These are phyloP conservation scores for Bradypus variegatus DNA, from an alignment of 2,797 vertebrate genomes.

Conservation along the genomic window DNA sequence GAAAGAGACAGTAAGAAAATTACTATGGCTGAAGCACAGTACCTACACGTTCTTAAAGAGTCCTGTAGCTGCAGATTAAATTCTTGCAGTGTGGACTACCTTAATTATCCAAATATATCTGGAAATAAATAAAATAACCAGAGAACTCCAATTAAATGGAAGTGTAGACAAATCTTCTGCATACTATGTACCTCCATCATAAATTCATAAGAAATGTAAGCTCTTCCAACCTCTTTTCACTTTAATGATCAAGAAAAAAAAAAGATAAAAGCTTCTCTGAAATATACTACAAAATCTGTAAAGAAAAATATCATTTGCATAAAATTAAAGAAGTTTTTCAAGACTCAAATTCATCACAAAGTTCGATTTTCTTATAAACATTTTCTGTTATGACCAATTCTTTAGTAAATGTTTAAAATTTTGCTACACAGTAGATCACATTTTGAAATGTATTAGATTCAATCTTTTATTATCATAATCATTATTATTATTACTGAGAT, in stretches of 20 bases:
- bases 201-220: background rate
- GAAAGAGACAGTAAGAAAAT: background rate
- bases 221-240: background rate
- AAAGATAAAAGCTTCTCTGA: background rate
- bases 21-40: background rate
- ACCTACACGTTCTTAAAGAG: background rate
- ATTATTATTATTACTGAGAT: background rate
- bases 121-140: slow-evolving; percentile 23
- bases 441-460: background rate
- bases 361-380: slow-evolving; percentile 31
- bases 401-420: background rate
- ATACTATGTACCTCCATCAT: background rate
- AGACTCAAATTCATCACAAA: background rate
- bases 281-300: slow-evolving; percentile 13
- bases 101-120: background rate
- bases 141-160: background rate
- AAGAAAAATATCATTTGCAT: background rate
- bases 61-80: background rate
- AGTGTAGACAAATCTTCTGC: background rate
- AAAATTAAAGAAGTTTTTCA: background rate
- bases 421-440: background rate
- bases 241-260: slow-evolving; percentile 1
- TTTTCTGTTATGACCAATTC: background rate
- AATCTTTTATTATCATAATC: background rate
- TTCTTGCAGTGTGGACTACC: background rate